A percentile compares a stretch with the other conserved stretches of the same genome.
Conservation (phyloP, 2,888 invertebrate genomes). For the Fabriciana adippe region DNA sequence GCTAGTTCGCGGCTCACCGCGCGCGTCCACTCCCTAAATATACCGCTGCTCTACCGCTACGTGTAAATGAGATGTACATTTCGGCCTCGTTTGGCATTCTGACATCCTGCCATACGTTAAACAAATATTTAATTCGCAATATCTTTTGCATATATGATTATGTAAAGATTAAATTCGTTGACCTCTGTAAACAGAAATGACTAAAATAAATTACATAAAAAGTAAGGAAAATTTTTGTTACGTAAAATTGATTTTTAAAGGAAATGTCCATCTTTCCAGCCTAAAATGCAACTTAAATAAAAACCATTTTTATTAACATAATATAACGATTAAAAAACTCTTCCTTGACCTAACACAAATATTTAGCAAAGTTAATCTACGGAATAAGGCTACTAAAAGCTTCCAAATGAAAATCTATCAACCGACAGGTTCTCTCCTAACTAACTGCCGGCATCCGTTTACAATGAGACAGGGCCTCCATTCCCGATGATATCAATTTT, state of each 20-base stretch:
- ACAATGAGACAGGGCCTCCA: slow-evolving; percentile 69
- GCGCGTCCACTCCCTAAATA: slow-evolving; percentile 70
- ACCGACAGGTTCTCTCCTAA: slow-evolving; percentile 44
- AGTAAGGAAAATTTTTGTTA: too few species aligned
- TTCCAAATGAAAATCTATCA: slow-evolving; percentile 40
- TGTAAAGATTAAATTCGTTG: neutral
- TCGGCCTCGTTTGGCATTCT: slow-evolving; percentile 67
- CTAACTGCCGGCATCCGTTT: slow-evolving; percentile 65
- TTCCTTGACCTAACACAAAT: neutral
- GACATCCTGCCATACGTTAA: slow-evolving; percentile 28
- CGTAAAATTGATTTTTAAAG: too few species aligned
- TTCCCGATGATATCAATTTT: slow-evolving; percentile 76
- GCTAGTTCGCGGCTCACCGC: slow-evolving; percentile 81
- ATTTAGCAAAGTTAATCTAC: slow-evolving; percentile 33
- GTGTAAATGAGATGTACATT: slow-evolving; percentile 76
- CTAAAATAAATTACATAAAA: too few species aligned
- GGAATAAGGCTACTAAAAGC: slow-evolving; percentile 31
- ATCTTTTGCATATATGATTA: neutral
- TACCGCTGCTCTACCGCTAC: slow-evolving; percentile 62
- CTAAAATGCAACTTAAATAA: too few species aligned
- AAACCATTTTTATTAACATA: too few species aligned
- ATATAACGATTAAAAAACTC: too few species aligned
- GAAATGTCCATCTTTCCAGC: too few species aligned
- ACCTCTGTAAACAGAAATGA: neutral
- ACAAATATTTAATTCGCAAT: slow-evolving; percentile 16